Evolutionary conservation across 1,140 invertebrate genomes (phyloP), one percentile per base, ranked within the genome.

Genomic region (Palaemon carinicauda): DNA sequence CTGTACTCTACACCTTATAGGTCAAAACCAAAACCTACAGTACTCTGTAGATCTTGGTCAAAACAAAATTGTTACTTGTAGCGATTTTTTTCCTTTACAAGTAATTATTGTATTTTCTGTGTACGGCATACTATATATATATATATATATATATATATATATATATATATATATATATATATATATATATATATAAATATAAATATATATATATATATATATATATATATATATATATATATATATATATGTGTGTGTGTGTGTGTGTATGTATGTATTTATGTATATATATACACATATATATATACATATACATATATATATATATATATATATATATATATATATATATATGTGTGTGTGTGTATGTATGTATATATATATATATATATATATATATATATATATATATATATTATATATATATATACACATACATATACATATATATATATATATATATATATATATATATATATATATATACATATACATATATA

Each of bases 251-350:
- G 9, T 41, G 33, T n/a, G 14, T 56, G 17, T 56, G 14, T 65
- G 1, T 65, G 3, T 65, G 3, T 65, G 12, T 65, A 21, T 65
- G 5, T 65, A 21, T 65, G 3, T 65, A 65, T 65, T 17, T 65
- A 65, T 65, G n/a, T 65, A 65, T 65, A 65, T 65, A 65, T 65
- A 65, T 65, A 65, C n/a, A 21, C n/a, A 65, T 65, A 65, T 65
- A 24, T 65, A 65, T 65, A 65, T 65, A 24, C 14, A 65, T 21
- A 24, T 21, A 65, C 21, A 65, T 65, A 65, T 65, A 65, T 65
- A 21, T 65, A 21, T 65, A 21, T 65, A 19, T 15, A 65, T 65
- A 5, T 65, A 2, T 65, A 3, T 65, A n/a, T n/a, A n/a, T n/a
- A n/a, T n/a, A n/a, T 21, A 1, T 1, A n/a, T 14, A 7, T 24